Conservation (phyloP, 2,113 vertebrate species). For the Proterorhinus semilunaris region DNA sequence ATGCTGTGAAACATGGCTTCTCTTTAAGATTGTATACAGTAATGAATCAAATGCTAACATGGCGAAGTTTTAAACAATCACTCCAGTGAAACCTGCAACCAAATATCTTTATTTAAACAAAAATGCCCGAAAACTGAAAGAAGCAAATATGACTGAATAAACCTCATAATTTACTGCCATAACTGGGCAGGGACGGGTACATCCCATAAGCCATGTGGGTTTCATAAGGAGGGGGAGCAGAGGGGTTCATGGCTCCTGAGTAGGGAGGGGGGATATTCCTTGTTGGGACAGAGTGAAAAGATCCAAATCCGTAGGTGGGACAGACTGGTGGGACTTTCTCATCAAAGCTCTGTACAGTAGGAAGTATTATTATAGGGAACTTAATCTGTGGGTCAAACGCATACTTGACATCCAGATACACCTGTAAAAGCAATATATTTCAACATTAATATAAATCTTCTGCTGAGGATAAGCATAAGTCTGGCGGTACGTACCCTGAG, state of each 20-base stretch:
- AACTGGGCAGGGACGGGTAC: constrained; percentile 26
- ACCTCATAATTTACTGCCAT: background rate
- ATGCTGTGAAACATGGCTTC: too few relatives aligned
- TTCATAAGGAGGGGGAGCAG: constrained; percentile 20
- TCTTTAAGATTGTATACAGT: too few relatives aligned
- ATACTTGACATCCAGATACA: constrained; percentile 62
- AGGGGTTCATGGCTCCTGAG: constrained; percentile 4
- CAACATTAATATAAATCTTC: too few relatives aligned
- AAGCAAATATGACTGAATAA: too few relatives aligned
- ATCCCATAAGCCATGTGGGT: constrained; percentile 1
- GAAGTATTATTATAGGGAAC: constrained; percentile 56
- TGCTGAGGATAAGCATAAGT: background rate
- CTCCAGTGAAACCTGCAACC: too few relatives aligned
- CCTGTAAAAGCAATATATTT: constrained; percentile 30
- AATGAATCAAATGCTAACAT: too few relatives aligned
- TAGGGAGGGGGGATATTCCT: constrained; percentile 3
- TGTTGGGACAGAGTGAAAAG: constrained; percentile 5
- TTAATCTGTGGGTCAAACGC: constrained; percentile 53
- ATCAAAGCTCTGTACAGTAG: background rate
- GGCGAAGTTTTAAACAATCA: too few relatives aligned
- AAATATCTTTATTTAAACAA: too few relatives aligned
- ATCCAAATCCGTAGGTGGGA: constrained; percentile 13
- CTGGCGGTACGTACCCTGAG: constrained; percentile 48
- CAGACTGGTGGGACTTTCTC: background rate
- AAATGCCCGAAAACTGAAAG: too few relatives aligned